Conservation (phyloP, 2,888 invertebrate species). For the Sarcophaga carnaria region DNA sequence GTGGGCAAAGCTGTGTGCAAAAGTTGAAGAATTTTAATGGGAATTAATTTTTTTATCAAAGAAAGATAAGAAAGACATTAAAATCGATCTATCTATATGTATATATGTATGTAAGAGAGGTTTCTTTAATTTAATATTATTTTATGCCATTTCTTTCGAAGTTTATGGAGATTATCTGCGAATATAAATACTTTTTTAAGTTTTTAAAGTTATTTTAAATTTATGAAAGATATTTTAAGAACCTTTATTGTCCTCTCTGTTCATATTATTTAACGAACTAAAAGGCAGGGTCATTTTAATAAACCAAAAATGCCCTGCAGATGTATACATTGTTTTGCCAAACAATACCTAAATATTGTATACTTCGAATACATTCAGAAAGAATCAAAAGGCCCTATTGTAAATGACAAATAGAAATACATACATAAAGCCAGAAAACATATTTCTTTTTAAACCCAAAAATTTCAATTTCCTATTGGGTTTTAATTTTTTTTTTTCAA, state of each 20-base stretch:
- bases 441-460: not conserved
- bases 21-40: too few relatives aligned
- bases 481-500: not conserved
- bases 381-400: not conserved
- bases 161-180: too few relatives aligned
- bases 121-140: too few relatives aligned
- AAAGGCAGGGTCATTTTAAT: constrained; percentile 5
- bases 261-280: constrained; percentile 7
- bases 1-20: too few relatives aligned
- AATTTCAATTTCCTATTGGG: not conserved
- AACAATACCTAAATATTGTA: not conserved
- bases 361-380: not conserved
- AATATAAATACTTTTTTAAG: too few relatives aligned
- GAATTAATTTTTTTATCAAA: too few relatives aligned
- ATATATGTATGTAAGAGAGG: too few relatives aligned
- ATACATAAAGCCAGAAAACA: too few relatives aligned
- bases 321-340: constrained; percentile 9
- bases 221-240: not conserved
- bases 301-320: constrained; percentile 11
- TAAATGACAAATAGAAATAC: too few relatives aligned
- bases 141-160: too few relatives aligned
- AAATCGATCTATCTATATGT: too few relatives aligned
- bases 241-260: not conserved
- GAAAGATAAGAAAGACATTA: too few relatives aligned
- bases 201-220: not conserved